Percentiles rank a stretch among this genome's conserved stretches.
Conservation (phyloP, 2,888 invertebrate genomes). For the Mimumesa dahlbomi region DNA sequence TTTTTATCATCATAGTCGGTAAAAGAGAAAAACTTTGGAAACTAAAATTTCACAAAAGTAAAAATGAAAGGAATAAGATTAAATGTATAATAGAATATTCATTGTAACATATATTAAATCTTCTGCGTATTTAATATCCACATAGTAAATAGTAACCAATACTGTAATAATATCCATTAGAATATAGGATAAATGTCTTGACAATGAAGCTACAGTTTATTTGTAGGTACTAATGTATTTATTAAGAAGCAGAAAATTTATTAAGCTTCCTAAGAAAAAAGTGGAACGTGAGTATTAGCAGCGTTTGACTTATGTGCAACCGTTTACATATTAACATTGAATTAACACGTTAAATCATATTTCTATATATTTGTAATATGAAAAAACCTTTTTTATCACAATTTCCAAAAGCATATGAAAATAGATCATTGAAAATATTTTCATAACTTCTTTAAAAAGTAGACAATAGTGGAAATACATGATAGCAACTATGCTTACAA, state of each 20-base stretch:
- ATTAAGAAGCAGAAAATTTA: constrained; percentile 70
- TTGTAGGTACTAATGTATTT: constrained; percentile 72
- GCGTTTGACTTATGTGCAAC: constrained; percentile 2
- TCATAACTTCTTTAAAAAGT: too few relatives aligned
- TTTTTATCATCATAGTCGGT: too few relatives aligned
- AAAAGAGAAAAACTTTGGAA: too few relatives aligned
- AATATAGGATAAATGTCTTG: constrained; percentile 17
- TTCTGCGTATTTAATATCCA: too few relatives aligned
- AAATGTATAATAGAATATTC: too few relatives aligned
- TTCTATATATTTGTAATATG: neutral
- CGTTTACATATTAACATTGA: neutral
- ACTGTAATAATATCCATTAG: neutral
- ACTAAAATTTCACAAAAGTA: too few relatives aligned
- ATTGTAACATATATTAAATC: too few relatives aligned
- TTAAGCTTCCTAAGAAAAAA: constrained; percentile 63
- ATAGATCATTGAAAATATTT: too few relatives aligned
- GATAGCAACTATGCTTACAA: too few relatives aligned
- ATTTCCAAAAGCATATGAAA: neutral
- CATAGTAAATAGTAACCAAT: too few relatives aligned
- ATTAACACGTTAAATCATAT: neutral
- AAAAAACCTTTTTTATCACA: neutral
- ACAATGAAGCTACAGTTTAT: constrained; percentile 57
- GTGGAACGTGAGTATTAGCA: constrained; percentile 66
- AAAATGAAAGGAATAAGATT: too few relatives aligned
- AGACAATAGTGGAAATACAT: too few relatives aligned